Evolutionary conservation across 2,113 vertebrate species (phyloP), one percentile per base, ranked within the genome.

Genomic region (Saccopteryx bilineata): DNA sequence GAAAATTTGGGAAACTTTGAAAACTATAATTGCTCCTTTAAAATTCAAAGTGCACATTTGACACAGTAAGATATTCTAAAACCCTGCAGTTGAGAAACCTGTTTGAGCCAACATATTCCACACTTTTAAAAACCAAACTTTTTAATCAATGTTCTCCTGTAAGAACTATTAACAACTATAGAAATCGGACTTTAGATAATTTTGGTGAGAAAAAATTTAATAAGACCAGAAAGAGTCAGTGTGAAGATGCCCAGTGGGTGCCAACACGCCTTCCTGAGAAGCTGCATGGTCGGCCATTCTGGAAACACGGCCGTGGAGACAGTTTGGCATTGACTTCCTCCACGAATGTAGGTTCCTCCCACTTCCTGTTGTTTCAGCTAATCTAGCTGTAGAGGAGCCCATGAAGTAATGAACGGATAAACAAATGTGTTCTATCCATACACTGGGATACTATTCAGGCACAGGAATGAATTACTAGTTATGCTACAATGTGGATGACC

Each of bases 371-470:
- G 12, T 23, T 82, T 54, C 52, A 28, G 21, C 19, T 12, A 14
- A 31, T 13, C 18, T 5, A 6, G 61, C 28, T 9, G 7, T 23
- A 12, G 65, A 63, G 54, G 28, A 83, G 12, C 39, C 60, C 26
- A 1, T 8, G 7, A 15, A 15, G 18, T 28, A 48, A 28, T 9
- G 4, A 52, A 17, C n/a, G 68, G 5, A 26, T 9, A 26, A 39
- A 68, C 5, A 54, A 0, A 48, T 2, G 65, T 4, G 50, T 46
- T 18, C 7, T 4, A 0, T 10, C n/a, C 2, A 0, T 14, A 7
- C 26, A 21, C 0, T 14, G 33, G 52, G 65, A 0, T 66, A 9
- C 60, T 31, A 5, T 2, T 28, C 19, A 61, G n/a, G 17, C 18
- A 18, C 1, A 15, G 15, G 19, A 50, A 17, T 2, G 14, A 21